Conservation (phyloP, 1,140 invertebrate species). For the Bathynomus jamesi region DNA sequence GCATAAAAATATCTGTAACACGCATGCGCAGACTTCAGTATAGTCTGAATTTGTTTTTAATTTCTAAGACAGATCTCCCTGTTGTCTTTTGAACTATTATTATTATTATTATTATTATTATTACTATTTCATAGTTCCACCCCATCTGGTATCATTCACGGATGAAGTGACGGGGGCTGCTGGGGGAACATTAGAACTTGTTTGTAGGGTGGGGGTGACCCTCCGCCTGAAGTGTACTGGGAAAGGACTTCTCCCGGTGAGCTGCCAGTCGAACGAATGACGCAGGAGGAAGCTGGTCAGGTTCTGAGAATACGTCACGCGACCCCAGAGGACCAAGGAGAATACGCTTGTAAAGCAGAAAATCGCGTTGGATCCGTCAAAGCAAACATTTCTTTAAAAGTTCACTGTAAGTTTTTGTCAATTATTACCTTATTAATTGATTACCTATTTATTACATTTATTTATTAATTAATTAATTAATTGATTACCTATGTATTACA, state of each 20-base stretch:
- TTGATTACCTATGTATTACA: no score
- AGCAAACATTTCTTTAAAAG: conserved; percentile 63
- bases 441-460: no score
- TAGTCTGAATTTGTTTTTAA: no score
- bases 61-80: no score
- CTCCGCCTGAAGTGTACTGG: conserved; percentile 78
- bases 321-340: conserved; percentile 66
- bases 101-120: no score
- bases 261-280: conserved; percentile 62
- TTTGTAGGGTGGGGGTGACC: conserved; percentile 82
- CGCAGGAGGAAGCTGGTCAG: conserved; percentile 64
- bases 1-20: no score
- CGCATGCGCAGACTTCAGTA: no score
- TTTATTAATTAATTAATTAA: no score
- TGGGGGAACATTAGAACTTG: conserved; percentile 72
- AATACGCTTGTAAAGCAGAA: conserved; percentile 70
- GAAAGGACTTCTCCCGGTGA: conserved; percentile 59
- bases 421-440: no score
- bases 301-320: conserved; percentile 61
- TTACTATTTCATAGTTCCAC: conserved; percentile 7
- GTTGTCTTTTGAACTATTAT: no score
- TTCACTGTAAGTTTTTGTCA: conserved; percentile 73
- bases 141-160: conserved; percentile 34
- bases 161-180: conserved; percentile 59
- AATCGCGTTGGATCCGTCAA: conserved; percentile 67